Percentiles rank a stretch among this genome's conserved stretches.
Evolutionary conservation across 1,140 invertebrate species (phyloP).

Genomic region (Phymorhynchus buccinoides): DNA sequence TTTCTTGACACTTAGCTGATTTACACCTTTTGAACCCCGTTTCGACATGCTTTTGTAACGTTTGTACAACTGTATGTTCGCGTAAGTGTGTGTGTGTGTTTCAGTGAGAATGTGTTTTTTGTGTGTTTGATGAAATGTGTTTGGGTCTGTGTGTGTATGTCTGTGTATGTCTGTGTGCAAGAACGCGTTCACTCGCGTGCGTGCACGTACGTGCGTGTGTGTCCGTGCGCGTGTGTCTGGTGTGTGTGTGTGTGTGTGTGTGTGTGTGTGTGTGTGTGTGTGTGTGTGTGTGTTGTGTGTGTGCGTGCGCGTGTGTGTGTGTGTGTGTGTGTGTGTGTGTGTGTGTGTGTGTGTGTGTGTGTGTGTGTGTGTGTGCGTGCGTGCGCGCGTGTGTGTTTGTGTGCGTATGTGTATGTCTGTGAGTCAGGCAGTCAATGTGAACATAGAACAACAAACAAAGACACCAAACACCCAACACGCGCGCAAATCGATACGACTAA

Average conservation of each 20-base stretch:
- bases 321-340: constrained; percentile 3
- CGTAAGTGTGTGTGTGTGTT: too few species aligned
- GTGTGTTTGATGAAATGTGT: too few species aligned
- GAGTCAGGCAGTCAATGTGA: too few species aligned
- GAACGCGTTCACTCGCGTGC: neutral
- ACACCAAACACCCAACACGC: too few species aligned
- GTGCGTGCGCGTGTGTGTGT: neutral
- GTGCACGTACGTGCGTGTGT: constrained; percentile 4
- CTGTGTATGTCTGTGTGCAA: neutral
- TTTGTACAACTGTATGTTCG: too few species aligned
- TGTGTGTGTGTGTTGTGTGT: constrained; percentile 3
- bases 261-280: constrained; percentile 3
- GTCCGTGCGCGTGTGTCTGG: neutral
- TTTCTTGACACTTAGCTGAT: too few species aligned
- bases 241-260: constrained; percentile 19
- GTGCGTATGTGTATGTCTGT: neutral
- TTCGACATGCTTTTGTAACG: too few species aligned
- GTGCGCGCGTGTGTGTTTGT: neutral
- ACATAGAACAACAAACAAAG: too few species aligned
- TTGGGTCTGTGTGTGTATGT: too few species aligned
- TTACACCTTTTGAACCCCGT: too few species aligned
- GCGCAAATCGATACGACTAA: too few species aligned
- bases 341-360: constrained; percentile 3
- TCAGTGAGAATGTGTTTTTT: too few species aligned
- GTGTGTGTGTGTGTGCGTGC: neutral